Conservation (phyloP, 2,113 vertebrate species). For the Fulmarus glacialis region DNA sequence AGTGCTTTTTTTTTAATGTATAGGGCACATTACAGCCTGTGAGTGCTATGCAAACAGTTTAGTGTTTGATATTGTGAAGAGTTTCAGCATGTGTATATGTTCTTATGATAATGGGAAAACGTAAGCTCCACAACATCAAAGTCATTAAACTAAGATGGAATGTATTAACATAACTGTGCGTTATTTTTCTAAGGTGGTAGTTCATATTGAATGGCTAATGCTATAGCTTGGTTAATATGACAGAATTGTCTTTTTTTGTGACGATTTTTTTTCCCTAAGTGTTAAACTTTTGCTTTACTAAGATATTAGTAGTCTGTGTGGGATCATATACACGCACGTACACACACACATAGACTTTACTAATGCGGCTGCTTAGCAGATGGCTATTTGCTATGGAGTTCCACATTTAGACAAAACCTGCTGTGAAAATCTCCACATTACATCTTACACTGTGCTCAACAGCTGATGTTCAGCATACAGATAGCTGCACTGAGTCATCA, state of each 20-base stretch:
- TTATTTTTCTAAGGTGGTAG: not conserved
- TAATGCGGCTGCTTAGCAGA: slow-evolving; percentile 52
- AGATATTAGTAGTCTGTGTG: not conserved
- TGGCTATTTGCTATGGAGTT: slow-evolving; percentile 59
- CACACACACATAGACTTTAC: not conserved
- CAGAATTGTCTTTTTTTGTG: not conserved
- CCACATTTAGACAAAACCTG: slow-evolving; percentile 63
- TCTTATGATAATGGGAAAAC: not conserved
- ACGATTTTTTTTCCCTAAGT: not conserved
- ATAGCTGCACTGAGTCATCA: slow-evolving; percentile 45
- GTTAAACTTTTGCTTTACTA: not conserved
- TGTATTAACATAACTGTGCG: not conserved
- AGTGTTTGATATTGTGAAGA: not conserved
- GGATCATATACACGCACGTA: not conserved
- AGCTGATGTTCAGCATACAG: slow-evolving; percentile 62
- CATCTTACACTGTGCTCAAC: slow-evolving; percentile 36
- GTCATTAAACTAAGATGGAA: not conserved
- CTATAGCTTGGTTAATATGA: not conserved
- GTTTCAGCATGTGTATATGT: not conserved
- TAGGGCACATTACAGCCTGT: not conserved
- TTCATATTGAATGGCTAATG: not conserved
- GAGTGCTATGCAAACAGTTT: not conserved
- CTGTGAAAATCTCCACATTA: slow-evolving; percentile 54
- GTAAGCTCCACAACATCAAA: not conserved
- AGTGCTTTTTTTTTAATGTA: not conserved